Base-by-base conservation (phyloP, 2,113 vertebrate genomes). In the Macrotus californicus region DNA sequence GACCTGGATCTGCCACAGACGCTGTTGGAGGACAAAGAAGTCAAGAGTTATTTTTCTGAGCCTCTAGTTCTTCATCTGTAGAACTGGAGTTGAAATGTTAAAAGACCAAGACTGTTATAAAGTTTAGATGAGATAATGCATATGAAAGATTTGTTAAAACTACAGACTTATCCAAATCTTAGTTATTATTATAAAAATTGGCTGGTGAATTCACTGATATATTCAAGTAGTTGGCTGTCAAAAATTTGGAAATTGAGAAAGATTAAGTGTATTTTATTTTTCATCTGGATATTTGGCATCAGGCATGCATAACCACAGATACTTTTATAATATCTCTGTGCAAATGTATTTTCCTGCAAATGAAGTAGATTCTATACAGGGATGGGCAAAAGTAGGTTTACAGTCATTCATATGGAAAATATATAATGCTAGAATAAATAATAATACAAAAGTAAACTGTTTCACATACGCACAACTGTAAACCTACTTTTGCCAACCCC, bases 231-330 rank as follows among this genome's bases (percentile, higher is more conserved):
- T 87, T 96, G 83, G 26, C 41, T 89, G 22, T 64, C 14, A 39
- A 72, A 87, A 87, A 46, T 84, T 46, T 88, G 31, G 29, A 59
- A 64, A 50, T 56, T 56, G 34, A 77, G 69, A 76, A 96, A 90
- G 29, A 88, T 21, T 41, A 69, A 41, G 31, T 69, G 89, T 52
- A 64, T 96, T 89, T 84, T 87, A 75, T 31, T 95, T 87, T 92
- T 70, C 26, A 75, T 67, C 39, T 80, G 46, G 31, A 46, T 73
- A 19, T 59, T 83, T 89, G 70, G 67, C 41, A 75, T 80, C 52
- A 86, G 16, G 50, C 13, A 54, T 22, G 4, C 36, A 95, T 79
- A 87, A 79, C 26, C 54, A 79, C 11, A 92, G 64, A 24, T 56
- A 52, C 72, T 91, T 95, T 56, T 18, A 46, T 50, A 34, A 93